phyloP scores from a whole-genome alignment of 2,113 vertebrate species.

The Abramis brama region DNA sequence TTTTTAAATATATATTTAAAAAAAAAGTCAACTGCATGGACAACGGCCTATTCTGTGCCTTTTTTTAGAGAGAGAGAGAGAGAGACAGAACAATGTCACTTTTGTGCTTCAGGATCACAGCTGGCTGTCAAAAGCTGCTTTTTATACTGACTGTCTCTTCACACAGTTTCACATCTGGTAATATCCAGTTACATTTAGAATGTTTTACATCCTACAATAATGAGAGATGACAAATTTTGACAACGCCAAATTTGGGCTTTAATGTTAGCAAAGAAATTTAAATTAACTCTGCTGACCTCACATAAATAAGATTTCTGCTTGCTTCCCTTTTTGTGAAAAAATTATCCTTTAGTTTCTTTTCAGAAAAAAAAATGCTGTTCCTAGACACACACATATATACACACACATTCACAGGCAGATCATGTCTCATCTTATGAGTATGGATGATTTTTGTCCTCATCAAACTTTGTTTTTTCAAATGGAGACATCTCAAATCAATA shows the following conservation, averaged over 20 bases:
- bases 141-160: constrained; percentile 8
- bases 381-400: background rate
- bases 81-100: constrained; percentile 60
- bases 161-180: background rate
- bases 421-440: background rate
- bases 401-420: constrained; percentile 15
- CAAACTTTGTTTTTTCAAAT: constrained; percentile 20
- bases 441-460: constrained; percentile 1
- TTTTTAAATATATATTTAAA: too few relatives aligned
- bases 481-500: constrained; percentile 26
- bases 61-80: too few relatives aligned
- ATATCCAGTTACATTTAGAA: background rate
- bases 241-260: background rate
- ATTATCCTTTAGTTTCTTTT: constrained; percentile 2
- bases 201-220: background rate
- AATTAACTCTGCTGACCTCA: background rate
- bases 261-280: background rate
- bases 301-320: background rate
- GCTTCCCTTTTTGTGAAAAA: background rate
- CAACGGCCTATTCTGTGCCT: background rate
- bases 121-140: constrained; percentile 64
- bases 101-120: constrained; percentile 67
- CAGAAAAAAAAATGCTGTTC: background rate
- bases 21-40: background rate
- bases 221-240: background rate